Evolutionary conservation across 2,888 invertebrate genomes (phyloP), one percentile per base, ranked within the genome.

Genomic region (Cephalotes varians): DNA sequence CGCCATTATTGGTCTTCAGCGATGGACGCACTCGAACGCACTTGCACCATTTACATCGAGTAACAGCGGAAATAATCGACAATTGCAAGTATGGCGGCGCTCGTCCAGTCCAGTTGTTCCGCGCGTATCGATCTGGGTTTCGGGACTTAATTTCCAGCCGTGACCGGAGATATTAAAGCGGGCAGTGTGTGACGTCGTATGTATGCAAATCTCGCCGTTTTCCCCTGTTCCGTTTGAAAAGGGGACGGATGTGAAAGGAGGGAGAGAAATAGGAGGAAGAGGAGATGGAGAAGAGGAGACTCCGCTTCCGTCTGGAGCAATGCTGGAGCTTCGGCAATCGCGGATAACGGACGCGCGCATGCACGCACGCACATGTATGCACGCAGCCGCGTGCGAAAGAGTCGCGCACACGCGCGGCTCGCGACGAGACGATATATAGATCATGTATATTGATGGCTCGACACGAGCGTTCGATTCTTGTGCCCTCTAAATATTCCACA

Each of bases 81-180:
- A 74, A 81, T 82, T 47, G 81, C 67, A 76, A 86, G 82, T 60
- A 88, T 86, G 84, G 90, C 84, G 72, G 71, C 82, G 81, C 80
- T 83, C 83, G 90, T 56, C 84, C 84, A 69, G 86, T 85, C 82
- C 88, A 73, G 90, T 88, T 86, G 88, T 87, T 83, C 86, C 34
- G 85, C 83, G 73, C 67, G 85, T 85, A 86, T 85, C 85, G 89
- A 86, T 72, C 83, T 64, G 81, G 87, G 82, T 85, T 90, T 86
- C 89, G 88, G 88, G 90, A 92, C 92, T 92, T 93, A 93, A 93
- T 93, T 93, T 93, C 92, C 93, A 93, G 90, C 90, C 86, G 87
- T 88, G 91, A 90, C 90, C 91, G 88, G 91, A 90, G 92, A 92
- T 93, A 92, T 93, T 93, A 93, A 93, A 93, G 92, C 91, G 90